phyloP scores from a whole-genome alignment of 2,888 invertebrate species.

The Lacanobia wlatinum region DNA sequence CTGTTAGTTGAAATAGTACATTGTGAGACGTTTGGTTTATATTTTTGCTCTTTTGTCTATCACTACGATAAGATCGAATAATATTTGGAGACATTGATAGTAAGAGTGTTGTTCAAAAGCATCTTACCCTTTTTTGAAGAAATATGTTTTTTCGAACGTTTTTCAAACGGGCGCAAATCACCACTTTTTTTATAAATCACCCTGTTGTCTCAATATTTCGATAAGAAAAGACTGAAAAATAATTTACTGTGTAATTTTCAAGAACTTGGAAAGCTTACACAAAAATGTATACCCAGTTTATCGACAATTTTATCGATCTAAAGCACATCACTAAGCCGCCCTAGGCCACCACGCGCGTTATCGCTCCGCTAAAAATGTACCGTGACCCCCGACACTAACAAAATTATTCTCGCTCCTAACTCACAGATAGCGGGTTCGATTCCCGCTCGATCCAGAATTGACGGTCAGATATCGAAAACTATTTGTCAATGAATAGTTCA shows the following conservation, averaged over 20 bases:
- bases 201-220: no score
- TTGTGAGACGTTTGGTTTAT: constrained; percentile 12
- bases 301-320: constrained; percentile 49
- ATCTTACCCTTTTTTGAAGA: no score
- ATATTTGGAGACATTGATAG: no score
- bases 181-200: no score
- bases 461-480: constrained; percentile 62
- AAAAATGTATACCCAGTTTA: not conserved
- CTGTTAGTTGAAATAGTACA: not conserved
- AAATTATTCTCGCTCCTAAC: constrained; percentile 84
- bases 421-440: constrained; percentile 78
- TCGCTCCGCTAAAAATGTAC: constrained; percentile 87
- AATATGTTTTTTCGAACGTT: no score
- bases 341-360: constrained; percentile 88
- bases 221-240: no score
- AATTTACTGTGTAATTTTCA: no score
- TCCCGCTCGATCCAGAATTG: constrained; percentile 72
- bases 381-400: constrained; percentile 87
- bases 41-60: not conserved
- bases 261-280: no score
- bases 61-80: no score
- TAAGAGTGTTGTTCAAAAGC: no score
- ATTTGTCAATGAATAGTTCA: constrained; percentile 63
- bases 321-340: constrained; percentile 79
- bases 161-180: no score